Base-by-base conservation (phyloP, 2,888 invertebrate genomes). In the Brachypterus glaber region DNA sequence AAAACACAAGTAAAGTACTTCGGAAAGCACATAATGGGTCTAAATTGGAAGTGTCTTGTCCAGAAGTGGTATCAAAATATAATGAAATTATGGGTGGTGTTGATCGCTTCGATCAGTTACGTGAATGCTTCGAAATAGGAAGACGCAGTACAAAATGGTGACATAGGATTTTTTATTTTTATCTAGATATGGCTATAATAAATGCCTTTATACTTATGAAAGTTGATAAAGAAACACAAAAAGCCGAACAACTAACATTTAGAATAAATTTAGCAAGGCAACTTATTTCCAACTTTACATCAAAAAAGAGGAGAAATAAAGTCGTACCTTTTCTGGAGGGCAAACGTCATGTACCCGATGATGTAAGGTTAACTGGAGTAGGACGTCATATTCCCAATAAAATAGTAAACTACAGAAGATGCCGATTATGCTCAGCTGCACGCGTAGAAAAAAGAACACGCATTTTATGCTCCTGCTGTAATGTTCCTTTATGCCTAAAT, bases 11-110 rank as follows among this genome's bases (percentile, higher is more conserved):
- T 14, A 33, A 12, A 16, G 29, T 38, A 3, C 9, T 18, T 21
- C 12, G n/a, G 29, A 30, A 11, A 9, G 16, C 8, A 21, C 4
- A n/a, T 3, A 25, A 25, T 34, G 14, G 34, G 21, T 14, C 15
- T 11, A 13, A 12, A 25, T 16, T 14, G 16, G 16, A 13, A 11
- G 29, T 36, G 27, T 24, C 26, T 25, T 33, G 36, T 18, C 32
- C 35, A 8, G 30, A 27, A 26, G 35, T 35, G 8, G 18, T 40
- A 13, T 13, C 32, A 16, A 8, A 26, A 18, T 37, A 37, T 17
- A 35, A 35, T 35, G n/a, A 25, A 17, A 30, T 39, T 11, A 35
- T 39, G 39, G 39, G 31, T 12, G 39, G 39, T 9, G 39, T 39
- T 12, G 35, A 39, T 17, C 17, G 27, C 17, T 35, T 39, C 11